These are phyloP conservation scores for Holothuria glaberrima DNA, from an alignment of 35 echinoderm and acorn worm species.

Conservation along the genomic window DNA sequence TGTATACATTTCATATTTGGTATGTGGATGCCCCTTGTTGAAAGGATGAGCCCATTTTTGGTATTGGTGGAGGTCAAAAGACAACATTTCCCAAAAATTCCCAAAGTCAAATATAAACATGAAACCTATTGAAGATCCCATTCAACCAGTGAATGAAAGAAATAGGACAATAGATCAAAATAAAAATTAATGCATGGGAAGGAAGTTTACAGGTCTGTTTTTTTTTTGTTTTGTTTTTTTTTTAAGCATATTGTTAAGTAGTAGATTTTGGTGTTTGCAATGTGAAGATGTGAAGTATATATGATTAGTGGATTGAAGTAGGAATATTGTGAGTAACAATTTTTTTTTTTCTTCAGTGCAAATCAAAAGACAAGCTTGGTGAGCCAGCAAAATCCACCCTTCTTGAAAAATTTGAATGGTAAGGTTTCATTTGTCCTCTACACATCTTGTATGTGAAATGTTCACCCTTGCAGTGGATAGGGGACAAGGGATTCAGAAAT, in stretches of 20 bases:
- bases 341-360: background rate
- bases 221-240: too few relatives aligned
- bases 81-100: too few relatives aligned
- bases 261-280: background rate
- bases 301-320: background rate
- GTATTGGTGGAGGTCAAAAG: too few relatives aligned
- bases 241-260: too few relatives aligned
- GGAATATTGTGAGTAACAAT: background rate
- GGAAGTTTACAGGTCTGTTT: too few relatives aligned
- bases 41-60: too few relatives aligned
- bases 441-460: background rate
- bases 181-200: too few relatives aligned
- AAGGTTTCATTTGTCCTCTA: background rate
- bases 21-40: too few relatives aligned
- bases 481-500: background rate
- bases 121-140: background rate
- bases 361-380: constrained; percentile 26
- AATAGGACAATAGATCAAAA: too few relatives aligned
- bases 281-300: background rate
- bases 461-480: background rate
- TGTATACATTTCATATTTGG: too few relatives aligned
- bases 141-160: background rate
- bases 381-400: constrained; percentile 2
- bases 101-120: too few relatives aligned
- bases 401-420: constrained; percentile 2